These are phyloP conservation scores for Sus scrofa DNA, from an alignment of 2,113 vertebrate species.

Conservation along the genomic window T2T-Sscrofa CM000830.6:109574501-109575000, in stretches of 20 bases:
- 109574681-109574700: background rate
- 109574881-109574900: background rate
- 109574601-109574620: background rate
- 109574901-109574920: background rate
- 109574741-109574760: background rate
- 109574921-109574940: background rate
- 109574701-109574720: background rate
- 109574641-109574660: background rate
- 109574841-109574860: background rate
- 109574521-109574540: background rate
- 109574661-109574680: background rate
- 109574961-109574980: slow-evolving; percentile 38
- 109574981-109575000: slow-evolving; percentile 2
- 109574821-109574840: background rate
- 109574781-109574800: background rate
- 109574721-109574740: background rate
- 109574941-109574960: background rate
- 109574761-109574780: background rate
- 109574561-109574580: background rate
- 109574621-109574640: background rate
- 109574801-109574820: background rate
- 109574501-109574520: background rate
- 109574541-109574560: slow-evolving; percentile 18
- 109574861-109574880: background rate
- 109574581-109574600: background rate